phyloP scores from a whole-genome alignment of 1,140 invertebrate genomes.

The Telenomus remus region DNA sequence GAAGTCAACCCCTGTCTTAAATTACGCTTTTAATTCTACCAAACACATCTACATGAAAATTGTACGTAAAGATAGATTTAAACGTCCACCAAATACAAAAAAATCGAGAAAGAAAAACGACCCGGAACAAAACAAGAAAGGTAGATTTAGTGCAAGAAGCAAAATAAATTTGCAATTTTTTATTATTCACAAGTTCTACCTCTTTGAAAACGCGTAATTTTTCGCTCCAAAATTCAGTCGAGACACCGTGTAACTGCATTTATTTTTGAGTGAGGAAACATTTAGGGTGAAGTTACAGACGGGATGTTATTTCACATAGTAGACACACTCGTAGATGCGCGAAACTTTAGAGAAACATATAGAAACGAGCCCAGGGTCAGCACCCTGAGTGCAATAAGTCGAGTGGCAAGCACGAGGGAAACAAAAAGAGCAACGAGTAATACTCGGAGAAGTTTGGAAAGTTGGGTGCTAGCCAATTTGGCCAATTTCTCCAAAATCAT shows the following conservation, averaged over 20 bases:
- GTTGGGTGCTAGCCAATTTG: constrained; percentile 55
- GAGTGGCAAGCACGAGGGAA: constrained; percentile 33
- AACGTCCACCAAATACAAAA: constrained; percentile 8
- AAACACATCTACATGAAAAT: constrained; percentile 17
- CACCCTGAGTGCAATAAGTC: constrained; percentile 60
- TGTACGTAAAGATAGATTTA: constrained; percentile 15
- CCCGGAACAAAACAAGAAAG: background rate
- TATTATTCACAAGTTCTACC: too few relatives aligned
- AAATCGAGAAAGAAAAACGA: too few relatives aligned
- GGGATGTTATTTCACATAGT: constrained; percentile 40
- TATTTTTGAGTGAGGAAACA: constrained; percentile 30
- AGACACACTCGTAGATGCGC: constrained; percentile 37
- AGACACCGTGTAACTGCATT: constrained; percentile 15
- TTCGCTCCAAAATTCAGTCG: constrained; percentile 1
- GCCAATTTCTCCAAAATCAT: constrained; percentile 54
- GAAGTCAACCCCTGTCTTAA: constrained; percentile 13
- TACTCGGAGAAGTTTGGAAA: constrained; percentile 46
- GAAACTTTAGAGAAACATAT: constrained; percentile 54
- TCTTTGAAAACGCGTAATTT: constrained; percentile 20
- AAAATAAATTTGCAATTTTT: background rate
- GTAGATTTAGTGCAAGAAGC: background rate
- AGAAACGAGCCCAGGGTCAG: constrained; percentile 60
- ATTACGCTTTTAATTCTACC: constrained; percentile 15
- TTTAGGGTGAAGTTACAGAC: constrained; percentile 34
- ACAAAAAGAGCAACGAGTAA: constrained; percentile 34